Evolutionary conservation across 2,797 vertebrate species (phyloP), one percentile per base, ranked within the genome.

Genomic region (Serranus cabrilla): DNA sequence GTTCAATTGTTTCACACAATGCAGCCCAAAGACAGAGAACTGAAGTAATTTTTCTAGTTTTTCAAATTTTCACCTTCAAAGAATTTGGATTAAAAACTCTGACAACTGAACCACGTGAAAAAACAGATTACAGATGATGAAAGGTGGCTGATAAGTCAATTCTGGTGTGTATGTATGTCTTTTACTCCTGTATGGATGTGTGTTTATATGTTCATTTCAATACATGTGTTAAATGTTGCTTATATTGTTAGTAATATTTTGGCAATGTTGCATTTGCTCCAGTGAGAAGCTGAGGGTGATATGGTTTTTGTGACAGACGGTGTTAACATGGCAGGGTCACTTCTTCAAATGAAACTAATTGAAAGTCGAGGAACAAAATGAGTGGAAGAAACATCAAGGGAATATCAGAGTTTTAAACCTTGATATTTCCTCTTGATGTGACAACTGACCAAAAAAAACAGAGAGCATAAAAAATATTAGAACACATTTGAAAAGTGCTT

Each of bases 21-120:
- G 89, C 89, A 95, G 94, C 95, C 95, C 95, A 96, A 96, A 95
- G 94, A 93, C 81, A 95, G 95, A 96, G 95, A 96, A 96, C 94
- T 96, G 95, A 96, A 96, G 93, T 95, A 95, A 95, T 93, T 91
- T 86, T 80, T 80, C 82, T 83, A 39, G 34, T 59, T 80, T 46
- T 42, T 70, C 3, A 21, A 71, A 71, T 68, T 82, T 81, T 76
- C 78, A 87, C 73, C 68, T 71, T 86, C 12, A 7, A 63, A 72
- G 67, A 90, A 86, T 89, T 92, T 88, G 73, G 82, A 86, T 81
- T 76, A 74, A 88, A 93, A 94, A 95, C 94, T 95, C 94, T 94
- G 95, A 96, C 95, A 96, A 96, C 95, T 96, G 95, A 96, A 96
- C 95, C 95, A 96, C 93, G 90, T 95, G 95, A 96, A 96, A 96